These are phyloP conservation scores for Drosophila planitibia DNA, from an alignment of 2,888 invertebrate species.

Conservation along the genomic window DNA sequence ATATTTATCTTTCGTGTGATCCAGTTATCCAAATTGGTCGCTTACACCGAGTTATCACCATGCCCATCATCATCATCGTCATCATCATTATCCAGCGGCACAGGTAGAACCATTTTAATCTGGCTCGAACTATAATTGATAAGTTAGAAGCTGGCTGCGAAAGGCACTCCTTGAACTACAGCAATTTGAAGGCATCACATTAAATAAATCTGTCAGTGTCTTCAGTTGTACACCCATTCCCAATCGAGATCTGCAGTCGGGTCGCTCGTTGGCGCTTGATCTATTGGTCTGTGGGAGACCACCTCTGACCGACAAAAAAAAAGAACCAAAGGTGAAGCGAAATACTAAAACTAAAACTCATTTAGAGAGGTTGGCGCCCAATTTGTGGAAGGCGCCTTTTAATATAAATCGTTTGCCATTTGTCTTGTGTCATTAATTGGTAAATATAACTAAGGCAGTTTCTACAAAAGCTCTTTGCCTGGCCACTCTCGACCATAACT, in stretches of 20 bases:
- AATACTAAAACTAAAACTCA: constrained; percentile 45
- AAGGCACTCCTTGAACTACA: constrained; percentile 41
- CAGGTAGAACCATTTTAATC: constrained; percentile 37
- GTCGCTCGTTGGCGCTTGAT: constrained; percentile 27
- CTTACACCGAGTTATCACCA: constrained; percentile 26
- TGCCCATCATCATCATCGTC: constrained; percentile 45
- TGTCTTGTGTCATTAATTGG: constrained; percentile 75
- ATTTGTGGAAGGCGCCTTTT: constrained; percentile 63
- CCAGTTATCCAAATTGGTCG: constrained; percentile 24
- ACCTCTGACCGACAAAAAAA: constrained; percentile 33
- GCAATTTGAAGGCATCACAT: constrained; percentile 36
- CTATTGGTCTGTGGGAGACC: constrained; percentile 47
- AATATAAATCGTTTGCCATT: constrained; percentile 75
- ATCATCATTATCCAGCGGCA: constrained; percentile 45
- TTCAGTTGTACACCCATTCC: constrained; percentile 50
- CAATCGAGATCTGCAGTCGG: constrained; percentile 33
- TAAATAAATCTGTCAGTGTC: constrained; percentile 54
- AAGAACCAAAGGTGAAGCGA: neutral
- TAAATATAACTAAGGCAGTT: constrained; percentile 66
- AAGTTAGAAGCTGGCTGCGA: constrained; percentile 24
- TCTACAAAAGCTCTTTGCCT: constrained; percentile 51
- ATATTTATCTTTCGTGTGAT: constrained; percentile 8
- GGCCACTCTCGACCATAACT: constrained; percentile 12
- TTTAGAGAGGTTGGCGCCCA: constrained; percentile 59
- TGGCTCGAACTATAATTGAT: constrained; percentile 44